Percentiles rank a stretch among this genome's conserved stretches.
These are phyloP conservation scores for Camponotus fellah DNA, from an alignment of 2,888 invertebrate species.

Conservation along the genomic window DNA sequence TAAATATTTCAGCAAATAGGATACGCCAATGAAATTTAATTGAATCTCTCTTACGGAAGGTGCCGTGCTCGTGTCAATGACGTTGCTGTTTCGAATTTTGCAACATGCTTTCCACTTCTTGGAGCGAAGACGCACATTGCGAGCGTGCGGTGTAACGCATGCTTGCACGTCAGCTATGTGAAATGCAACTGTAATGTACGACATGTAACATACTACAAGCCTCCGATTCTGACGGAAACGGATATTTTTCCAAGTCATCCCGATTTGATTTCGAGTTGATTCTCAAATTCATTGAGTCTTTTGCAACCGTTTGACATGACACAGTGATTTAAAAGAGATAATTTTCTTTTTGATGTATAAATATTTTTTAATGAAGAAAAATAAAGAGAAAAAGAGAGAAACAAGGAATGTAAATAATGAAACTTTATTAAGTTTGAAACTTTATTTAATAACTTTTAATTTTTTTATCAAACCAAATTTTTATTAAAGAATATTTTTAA, in stretches of 20 bases:
- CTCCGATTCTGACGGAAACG: conserved; percentile 36
- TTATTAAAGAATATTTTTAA: neutral
- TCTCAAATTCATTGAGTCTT: conserved; percentile 31
- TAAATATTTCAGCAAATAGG: neutral
- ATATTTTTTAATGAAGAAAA: neutral
- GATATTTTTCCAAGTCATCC: conserved; percentile 48
- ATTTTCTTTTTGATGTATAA: neutral
- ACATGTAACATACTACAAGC: conserved; percentile 65
- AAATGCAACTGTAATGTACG: conserved; percentile 70
- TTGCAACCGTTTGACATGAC: neutral
- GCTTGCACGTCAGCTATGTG: conserved; percentile 68
- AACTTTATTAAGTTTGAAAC: neutral
- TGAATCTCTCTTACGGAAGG: conserved; percentile 19
- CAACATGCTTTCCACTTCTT: conserved; percentile 31
- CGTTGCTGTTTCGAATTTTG: conserved; percentile 41
- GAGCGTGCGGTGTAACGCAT: conserved; percentile 59
- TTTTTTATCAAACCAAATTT: neutral
- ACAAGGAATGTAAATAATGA: neutral
- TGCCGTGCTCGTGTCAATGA: conserved; percentile 21
- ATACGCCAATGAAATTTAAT: conserved; percentile 22
- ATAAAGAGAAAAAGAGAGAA: neutral
- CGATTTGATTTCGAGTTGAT: conserved; percentile 1
- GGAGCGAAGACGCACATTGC: conserved; percentile 24
- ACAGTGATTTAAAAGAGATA: conserved; percentile 16
- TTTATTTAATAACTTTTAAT: neutral